Evolutionary conservation across 2,113 vertebrate species (phyloP).

Genomic region (Sinocyclocheilus rhinocerous): DNA sequence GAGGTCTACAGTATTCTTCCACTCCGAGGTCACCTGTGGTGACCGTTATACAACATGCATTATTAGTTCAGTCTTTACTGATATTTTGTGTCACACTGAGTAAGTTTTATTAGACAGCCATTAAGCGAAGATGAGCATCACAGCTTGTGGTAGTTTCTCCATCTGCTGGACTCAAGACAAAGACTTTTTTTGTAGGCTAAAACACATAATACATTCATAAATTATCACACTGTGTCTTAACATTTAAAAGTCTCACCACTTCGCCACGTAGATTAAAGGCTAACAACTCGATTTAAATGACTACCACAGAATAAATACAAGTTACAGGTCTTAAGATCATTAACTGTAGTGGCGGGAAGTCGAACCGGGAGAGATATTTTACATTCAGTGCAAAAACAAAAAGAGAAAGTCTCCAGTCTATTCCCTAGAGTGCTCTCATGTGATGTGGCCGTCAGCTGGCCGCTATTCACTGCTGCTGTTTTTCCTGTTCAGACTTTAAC

Average conservation of each 20-base stretch:
- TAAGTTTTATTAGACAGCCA: slow-evolving; percentile 48
- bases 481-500: slow-evolving; percentile 17
- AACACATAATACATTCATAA: slow-evolving; percentile 53
- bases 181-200: slow-evolving; percentile 54
- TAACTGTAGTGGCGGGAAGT: slow-evolving; percentile 53
- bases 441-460: not conserved
- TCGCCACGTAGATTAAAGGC: slow-evolving; percentile 44
- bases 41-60: slow-evolving; percentile 45
- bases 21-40: slow-evolving; percentile 21
- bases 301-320: slow-evolving; percentile 57
- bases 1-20: slow-evolving; percentile 26
- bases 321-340: slow-evolving; percentile 43
- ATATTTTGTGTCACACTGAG: slow-evolving; percentile 43
- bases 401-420: slow-evolving; percentile 37
- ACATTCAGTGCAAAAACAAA: slow-evolving; percentile 54
- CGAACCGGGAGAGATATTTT: slow-evolving; percentile 28
- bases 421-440: slow-evolving; percentile 20
- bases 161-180: slow-evolving; percentile 43
- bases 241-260: slow-evolving; percentile 36
- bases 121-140: slow-evolving; percentile 38
- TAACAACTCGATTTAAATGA: slow-evolving; percentile 49
- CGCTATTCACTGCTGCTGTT: not conserved
- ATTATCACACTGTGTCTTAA: slow-evolving; percentile 42
- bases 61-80: slow-evolving; percentile 45
- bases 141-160: slow-evolving; percentile 29